phyloP scores from a whole-genome alignment of 2,113 vertebrate genomes.

The Cynopterus brachyotis region DNA sequence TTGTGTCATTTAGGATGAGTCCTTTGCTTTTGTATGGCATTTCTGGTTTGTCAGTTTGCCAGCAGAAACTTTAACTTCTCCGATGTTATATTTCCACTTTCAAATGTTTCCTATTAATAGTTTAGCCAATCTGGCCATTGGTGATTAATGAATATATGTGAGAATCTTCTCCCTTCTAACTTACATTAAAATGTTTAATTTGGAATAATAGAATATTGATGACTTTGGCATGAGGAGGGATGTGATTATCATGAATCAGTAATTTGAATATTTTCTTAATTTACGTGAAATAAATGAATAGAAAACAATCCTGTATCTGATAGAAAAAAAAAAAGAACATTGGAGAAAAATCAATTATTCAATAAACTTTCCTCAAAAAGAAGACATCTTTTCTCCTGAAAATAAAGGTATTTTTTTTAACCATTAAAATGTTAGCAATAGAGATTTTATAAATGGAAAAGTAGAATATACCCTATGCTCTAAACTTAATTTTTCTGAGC shows the following conservation, averaged over 20 bases:
- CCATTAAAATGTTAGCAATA: background rate
- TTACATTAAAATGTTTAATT: slow-evolving; percentile 60
- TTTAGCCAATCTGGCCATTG: background rate
- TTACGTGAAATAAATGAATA: slow-evolving; percentile 2
- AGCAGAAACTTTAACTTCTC: slow-evolving; percentile 35
- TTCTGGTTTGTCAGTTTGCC: slow-evolving; percentile 28
- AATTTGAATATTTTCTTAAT: background rate
- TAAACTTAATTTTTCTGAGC: slow-evolving; percentile 20
- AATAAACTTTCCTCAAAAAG: background rate
- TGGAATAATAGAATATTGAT: slow-evolving; percentile 56
- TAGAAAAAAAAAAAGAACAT: background rate
- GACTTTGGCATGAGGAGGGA: background rate
- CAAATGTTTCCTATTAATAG: slow-evolving; percentile 49
- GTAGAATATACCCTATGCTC: background rate
- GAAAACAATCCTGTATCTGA: background rate
- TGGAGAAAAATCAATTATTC: background rate
- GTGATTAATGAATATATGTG: slow-evolving; percentile 25
- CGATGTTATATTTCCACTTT: slow-evolving; percentile 24
- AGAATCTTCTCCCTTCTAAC: slow-evolving; percentile 65
- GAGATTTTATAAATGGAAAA: background rate
- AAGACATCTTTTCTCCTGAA: background rate
- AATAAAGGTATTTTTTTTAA: background rate
- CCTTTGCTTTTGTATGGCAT: background rate
- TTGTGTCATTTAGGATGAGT: background rate
- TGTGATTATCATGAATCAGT: slow-evolving; percentile 28